A percentile compares a stretch with the other conserved stretches of the same genome.
These are phyloP conservation scores for Pseudochirops corinnae DNA, from an alignment of 2,797 vertebrate species.

Conservation along the genomic window DNA sequence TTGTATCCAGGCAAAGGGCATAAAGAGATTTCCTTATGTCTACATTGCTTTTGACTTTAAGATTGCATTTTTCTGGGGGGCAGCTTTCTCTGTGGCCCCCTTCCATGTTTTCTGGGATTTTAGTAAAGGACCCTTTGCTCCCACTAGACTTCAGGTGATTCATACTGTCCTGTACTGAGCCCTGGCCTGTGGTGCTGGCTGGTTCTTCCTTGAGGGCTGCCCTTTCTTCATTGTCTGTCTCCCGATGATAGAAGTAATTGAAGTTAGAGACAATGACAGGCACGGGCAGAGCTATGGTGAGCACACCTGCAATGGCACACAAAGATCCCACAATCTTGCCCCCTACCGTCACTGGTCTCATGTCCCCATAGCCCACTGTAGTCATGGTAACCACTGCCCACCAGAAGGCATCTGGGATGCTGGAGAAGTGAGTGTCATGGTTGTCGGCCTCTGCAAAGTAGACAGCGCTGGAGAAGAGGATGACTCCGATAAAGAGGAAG, in stretches of 20 bases:
- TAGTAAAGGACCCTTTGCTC: constrained; percentile 87
- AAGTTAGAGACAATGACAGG: constrained; percentile 99
- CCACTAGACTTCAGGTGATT: constrained; percentile 87
- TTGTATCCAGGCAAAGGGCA: constrained; percentile 93
- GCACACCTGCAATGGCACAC: constrained; percentile 96
- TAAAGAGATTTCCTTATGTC: constrained; percentile 95
- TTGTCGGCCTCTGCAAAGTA: constrained; percentile 96
- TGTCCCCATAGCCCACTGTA: constrained; percentile 97
- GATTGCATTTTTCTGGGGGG: constrained; percentile 89
- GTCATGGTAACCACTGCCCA: constrained; percentile 99
- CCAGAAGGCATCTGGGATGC: constrained; percentile 99
- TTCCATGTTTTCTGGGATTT: constrained; percentile 89
- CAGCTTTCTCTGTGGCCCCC: constrained; percentile 81
- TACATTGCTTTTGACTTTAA: constrained; percentile 93
- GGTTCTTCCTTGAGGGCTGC: constrained; percentile 91
- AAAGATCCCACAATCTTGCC: constrained; percentile 97
- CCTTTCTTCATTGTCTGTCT: constrained; percentile 95
- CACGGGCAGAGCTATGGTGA: constrained; percentile 96
- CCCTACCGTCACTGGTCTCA: constrained; percentile 95
- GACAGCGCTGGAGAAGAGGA: constrained; percentile 97
- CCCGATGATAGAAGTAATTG: constrained; percentile 98
- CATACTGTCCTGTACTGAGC: constrained; percentile 67
- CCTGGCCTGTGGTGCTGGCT: constrained; percentile 78
- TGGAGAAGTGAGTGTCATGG: constrained; percentile 95
- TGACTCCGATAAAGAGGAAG: constrained; percentile 98